Base-by-base conservation (phyloP, 2,797 vertebrate species). In the Otus scops region DNA sequence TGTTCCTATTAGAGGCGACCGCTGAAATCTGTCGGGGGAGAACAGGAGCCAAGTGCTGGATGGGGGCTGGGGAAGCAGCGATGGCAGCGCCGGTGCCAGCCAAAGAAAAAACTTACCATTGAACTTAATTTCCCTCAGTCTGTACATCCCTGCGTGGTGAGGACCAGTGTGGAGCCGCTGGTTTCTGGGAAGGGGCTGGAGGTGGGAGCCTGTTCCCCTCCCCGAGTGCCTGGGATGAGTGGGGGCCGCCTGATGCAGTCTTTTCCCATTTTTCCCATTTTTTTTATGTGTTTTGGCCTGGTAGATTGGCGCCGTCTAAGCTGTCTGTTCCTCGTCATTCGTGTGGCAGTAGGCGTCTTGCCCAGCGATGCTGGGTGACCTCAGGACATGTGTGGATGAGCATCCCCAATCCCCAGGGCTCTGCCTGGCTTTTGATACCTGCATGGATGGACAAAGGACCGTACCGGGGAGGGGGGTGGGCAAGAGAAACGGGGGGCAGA, bases 361-460 rank as follows among this genome's bases (percentile, higher is more conserved):
- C 57, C 39, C 43, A 5, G 69, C 2, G 5, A 4, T 38, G 81
- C 51, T 39, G 50, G 53, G 78, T 56, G 45, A 75, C 43, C 75
- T 68, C 20, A 12, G 73, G 90, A 57, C 10, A 1, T 1, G 32
- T 57, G 47, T 32, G 1, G 11, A 22, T 0, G 16, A 61, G 70
- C 45, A 38, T 56, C 92, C 89, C 56, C 14, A 4, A 0, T 81
- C 41, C 56, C 50, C 54, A 32, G 85, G 93, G 78, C 88, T 97
- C 83, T n/a, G 81, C 38, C 59, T 71, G 80, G 22, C 71, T 97
- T 88, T 85, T 88, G 82, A 67, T 92, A 85, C 0, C 13, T 97
- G 96, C 97, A 93, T 95, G 95, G 93, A 67, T 81, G 64, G 93
- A 65, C 24, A 30, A 89, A 92, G 96, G 92, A 89, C 50, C 5